phyloP scores from a whole-genome alignment of 2,113 vertebrate species.

The Antechinus stuartii region DNA sequence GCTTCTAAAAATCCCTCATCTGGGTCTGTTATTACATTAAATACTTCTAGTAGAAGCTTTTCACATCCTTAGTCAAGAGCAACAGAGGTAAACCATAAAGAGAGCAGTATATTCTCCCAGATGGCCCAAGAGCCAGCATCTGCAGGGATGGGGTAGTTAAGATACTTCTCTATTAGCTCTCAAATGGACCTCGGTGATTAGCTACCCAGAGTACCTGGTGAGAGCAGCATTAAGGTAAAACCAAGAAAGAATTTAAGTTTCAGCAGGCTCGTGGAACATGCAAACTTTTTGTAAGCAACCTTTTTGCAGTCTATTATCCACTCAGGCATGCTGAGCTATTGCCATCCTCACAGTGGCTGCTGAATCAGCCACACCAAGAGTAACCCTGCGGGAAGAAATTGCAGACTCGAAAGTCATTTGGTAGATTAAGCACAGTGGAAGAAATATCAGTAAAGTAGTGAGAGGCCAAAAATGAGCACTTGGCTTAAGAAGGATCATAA shows the following conservation, averaged over 20 bases:
- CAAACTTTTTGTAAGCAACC: background rate
- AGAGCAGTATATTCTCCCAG: background rate
- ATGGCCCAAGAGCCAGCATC: background rate
- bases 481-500: constrained; percentile 72
- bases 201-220: background rate
- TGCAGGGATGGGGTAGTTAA: background rate
- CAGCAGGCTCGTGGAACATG: background rate
- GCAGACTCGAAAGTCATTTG: background rate
- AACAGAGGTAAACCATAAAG: background rate
- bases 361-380: constrained; percentile 23
- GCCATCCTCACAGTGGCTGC: background rate
- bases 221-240: background rate
- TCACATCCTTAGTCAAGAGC: background rate
- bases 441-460: constrained; percentile 39
- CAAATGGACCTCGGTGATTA: background rate
- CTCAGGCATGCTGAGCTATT: rapidly evolving
- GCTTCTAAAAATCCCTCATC: background rate
- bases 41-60: background rate
- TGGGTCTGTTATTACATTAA: background rate
- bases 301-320: background rate
- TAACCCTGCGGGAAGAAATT: background rate
- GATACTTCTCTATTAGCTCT: background rate
- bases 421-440: constrained; percentile 48
- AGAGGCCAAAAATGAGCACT: constrained; percentile 62
- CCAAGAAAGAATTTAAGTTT: background rate